Conservation (phyloP, 2,888 invertebrate species). For the Cybosia mesomella region DNA sequence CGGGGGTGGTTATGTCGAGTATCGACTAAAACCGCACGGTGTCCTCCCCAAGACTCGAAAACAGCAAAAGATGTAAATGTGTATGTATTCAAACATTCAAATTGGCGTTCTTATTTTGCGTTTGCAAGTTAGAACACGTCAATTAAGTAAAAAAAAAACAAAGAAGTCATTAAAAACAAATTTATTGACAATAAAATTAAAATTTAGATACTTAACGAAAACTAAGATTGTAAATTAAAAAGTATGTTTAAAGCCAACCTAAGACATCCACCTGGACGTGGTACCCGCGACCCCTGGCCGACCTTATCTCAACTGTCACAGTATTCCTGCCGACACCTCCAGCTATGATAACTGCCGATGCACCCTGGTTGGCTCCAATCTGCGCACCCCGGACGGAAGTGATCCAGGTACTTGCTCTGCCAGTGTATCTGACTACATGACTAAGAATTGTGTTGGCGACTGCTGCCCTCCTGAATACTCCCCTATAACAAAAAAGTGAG, state of each 20-base stretch:
- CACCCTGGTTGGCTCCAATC: not conserved
- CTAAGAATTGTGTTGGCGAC: not conserved
- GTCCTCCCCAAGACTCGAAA: too few species aligned
- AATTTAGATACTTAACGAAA: too few species aligned
- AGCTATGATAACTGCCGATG: not conserved
- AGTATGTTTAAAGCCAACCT: not conserved
- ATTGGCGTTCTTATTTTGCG: too few species aligned
- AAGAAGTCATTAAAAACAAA: too few species aligned
- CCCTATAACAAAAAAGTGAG: not conserved
- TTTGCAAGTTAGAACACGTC: too few species aligned
- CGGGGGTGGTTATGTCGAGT: too few species aligned
- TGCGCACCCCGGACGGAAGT: not conserved
- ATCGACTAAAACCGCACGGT: too few species aligned
- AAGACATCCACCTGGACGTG: not conserved
- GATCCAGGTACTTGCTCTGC: conserved; percentile 8
- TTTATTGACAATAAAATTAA: too few species aligned
- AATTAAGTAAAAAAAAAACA: not conserved
- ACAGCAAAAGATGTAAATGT: too few species aligned
- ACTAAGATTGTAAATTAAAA: too few species aligned
- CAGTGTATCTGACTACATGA: not conserved
- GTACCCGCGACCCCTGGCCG: not conserved
- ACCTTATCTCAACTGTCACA: not conserved
- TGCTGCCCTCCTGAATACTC: not conserved
- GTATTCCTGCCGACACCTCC: not conserved
- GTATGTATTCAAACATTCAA: too few species aligned